phyloP scores from a whole-genome alignment of 2,888 invertebrate genomes.

The Philereme vetulata region DNA sequence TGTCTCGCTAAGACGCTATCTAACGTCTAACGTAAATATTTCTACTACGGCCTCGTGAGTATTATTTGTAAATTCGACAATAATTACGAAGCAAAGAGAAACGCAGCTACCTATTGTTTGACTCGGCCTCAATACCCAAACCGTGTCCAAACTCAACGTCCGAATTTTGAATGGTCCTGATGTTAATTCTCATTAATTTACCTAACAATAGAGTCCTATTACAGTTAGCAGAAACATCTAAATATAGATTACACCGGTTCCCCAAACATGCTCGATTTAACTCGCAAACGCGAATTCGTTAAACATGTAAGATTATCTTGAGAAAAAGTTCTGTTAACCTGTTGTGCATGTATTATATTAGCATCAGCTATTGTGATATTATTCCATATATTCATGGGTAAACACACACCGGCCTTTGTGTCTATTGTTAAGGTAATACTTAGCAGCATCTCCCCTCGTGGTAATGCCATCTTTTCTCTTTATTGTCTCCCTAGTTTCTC shows the following conservation, averaged over 20 bases:
- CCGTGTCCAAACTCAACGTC: slow-evolving; percentile 44
- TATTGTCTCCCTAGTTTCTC: slow-evolving; percentile 60
- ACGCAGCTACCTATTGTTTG: slow-evolving; percentile 39
- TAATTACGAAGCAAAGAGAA: slow-evolving; percentile 14
- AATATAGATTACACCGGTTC: slow-evolving; percentile 74
- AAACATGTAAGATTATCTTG: slow-evolving; percentile 80
- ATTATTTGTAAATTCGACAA: not conserved
- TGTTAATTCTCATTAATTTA: slow-evolving; percentile 70
- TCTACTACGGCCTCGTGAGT: too few relatives aligned
- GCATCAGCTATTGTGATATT: slow-evolving; percentile 73
- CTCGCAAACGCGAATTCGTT: slow-evolving; percentile 81
- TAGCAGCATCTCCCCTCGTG: slow-evolving; percentile 78
- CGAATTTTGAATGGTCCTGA: slow-evolving; percentile 49
- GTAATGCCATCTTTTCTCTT: slow-evolving; percentile 68
- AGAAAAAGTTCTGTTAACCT: slow-evolving; percentile 77
- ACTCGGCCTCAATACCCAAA: slow-evolving; percentile 41
- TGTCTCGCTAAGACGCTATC: too few relatives aligned
- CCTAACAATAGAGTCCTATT: slow-evolving; percentile 67
- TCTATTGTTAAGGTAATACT: slow-evolving; percentile 77
- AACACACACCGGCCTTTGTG: slow-evolving; percentile 80
- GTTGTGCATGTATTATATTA: slow-evolving; percentile 71
- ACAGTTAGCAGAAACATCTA: slow-evolving; percentile 73
- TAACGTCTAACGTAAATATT: too few relatives aligned
- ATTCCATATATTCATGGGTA: slow-evolving; percentile 80
- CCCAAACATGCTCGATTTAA: slow-evolving; percentile 79